These are phyloP conservation scores for Bombus soroeensis DNA, from an alignment of 1,140 invertebrate genomes.

Conservation along the genomic window DNA sequence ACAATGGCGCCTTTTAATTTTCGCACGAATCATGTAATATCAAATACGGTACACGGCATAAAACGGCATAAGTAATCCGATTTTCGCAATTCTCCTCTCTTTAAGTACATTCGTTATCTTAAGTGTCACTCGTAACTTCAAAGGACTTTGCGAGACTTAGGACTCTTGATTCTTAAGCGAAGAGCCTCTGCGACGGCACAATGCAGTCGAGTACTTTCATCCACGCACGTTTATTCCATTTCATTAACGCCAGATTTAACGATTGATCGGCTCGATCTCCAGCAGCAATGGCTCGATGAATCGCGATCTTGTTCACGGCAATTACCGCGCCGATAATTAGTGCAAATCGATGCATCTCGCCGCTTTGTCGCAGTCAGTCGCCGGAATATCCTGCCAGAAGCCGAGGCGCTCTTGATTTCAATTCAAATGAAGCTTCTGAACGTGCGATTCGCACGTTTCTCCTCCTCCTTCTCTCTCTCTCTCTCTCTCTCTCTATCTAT, in stretches of 20 bases:
- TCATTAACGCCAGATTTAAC: conserved; percentile 26
- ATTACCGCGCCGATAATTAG: conserved; percentile 44
- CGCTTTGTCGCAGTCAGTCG: conserved; percentile 29
- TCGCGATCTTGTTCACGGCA: conserved; percentile 28
- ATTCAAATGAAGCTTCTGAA: conserved; percentile 51
- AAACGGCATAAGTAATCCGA: background rate
- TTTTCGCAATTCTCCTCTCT: background rate
- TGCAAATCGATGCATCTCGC: conserved; percentile 44
- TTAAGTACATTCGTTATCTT: background rate
- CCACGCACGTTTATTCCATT: conserved; percentile 31
- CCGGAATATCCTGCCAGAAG: conserved; percentile 23
- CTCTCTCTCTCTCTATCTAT: background rate
- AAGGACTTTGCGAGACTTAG: background rate
- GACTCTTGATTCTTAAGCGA: background rate
- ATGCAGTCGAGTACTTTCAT: background rate
- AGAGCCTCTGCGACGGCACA: background rate
- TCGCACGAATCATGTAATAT: background rate
- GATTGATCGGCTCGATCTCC: conserved; percentile 23
- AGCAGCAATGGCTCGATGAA: conserved; percentile 2
- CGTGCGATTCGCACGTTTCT: background rate
- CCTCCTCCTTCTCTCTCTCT: background rate
- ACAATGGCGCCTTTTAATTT: background rate
- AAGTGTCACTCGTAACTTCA: background rate
- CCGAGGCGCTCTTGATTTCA: conserved; percentile 32
- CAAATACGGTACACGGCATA: background rate